These are phyloP conservation scores for Prietella phreatophila DNA, from an alignment of 2,113 vertebrate genomes.

Conservation along the genomic window DNA sequence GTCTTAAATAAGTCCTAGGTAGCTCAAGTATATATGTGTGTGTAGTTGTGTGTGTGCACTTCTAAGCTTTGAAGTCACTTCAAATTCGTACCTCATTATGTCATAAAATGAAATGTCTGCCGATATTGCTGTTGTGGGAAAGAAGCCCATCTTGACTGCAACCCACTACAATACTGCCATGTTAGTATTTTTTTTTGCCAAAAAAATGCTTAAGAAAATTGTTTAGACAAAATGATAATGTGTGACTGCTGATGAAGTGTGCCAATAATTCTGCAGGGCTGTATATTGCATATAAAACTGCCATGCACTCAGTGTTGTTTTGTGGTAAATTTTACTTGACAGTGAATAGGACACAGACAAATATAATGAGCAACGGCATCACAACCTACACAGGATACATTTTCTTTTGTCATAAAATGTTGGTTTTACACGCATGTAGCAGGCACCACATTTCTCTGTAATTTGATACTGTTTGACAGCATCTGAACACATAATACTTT, in stretches of 20 bases:
- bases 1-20: not conserved
- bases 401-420: conserved; percentile 12
- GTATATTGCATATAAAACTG: not conserved
- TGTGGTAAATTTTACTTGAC: not conserved
- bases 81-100: not conserved
- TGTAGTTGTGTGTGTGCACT: not conserved
- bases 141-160: not conserved
- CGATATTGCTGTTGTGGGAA: not conserved
- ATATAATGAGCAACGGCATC: not conserved
- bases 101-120: not conserved
- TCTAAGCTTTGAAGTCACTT: not conserved
- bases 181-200: not conserved
- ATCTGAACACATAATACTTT: conserved; percentile 56
- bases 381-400: not conserved
- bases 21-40: not conserved
- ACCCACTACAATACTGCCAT: not conserved
- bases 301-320: not conserved
- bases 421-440: not conserved
- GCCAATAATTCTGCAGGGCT: not conserved
- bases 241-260: not conserved
- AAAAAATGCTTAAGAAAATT: not conserved
- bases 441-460: conserved; percentile 7
- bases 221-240: not conserved
- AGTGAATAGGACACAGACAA: not conserved
- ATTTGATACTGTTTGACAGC: conserved; percentile 36